These are phyloP conservation scores for Onychomys torridus DNA, from an alignment of 2,797 vertebrate genomes.

Conservation along the genomic window DNA sequence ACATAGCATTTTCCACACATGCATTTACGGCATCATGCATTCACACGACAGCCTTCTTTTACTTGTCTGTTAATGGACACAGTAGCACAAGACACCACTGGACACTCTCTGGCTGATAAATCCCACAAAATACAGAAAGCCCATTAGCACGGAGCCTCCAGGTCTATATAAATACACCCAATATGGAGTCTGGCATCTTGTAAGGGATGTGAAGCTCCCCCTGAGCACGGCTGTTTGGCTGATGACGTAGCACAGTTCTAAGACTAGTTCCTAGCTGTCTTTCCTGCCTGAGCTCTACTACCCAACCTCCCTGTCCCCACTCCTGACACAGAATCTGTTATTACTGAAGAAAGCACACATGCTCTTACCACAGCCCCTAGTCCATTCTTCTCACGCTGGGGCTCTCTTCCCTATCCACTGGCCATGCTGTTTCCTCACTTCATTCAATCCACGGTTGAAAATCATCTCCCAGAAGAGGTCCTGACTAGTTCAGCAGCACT, in stretches of 20 bases:
- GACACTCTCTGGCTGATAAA: background rate
- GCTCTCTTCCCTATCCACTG: background rate
- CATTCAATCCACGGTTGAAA: background rate
- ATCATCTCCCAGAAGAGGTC: background rate
- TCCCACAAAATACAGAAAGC: conserved; percentile 4
- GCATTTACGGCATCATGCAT: background rate
- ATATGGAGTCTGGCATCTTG: too few species aligned
- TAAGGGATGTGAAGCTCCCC: background rate
- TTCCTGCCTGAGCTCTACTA: background rate
- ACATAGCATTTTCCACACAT: background rate
- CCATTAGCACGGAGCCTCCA: background rate
- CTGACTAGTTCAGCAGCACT: background rate
- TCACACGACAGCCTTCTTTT: background rate
- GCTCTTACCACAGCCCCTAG: background rate
- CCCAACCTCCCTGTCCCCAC: background rate
- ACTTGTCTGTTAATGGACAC: background rate
- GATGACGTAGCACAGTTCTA: background rate
- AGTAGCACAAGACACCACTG: background rate
- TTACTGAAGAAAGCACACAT: background rate
- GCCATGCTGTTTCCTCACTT: background rate
- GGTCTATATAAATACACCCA: background rate
- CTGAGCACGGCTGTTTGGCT: background rate
- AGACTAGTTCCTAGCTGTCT: background rate
- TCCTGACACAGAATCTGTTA: background rate
- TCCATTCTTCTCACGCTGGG: background rate